These are phyloP conservation scores for Hippocampus zosterae DNA, from an alignment of 2,113 vertebrate species.

Conservation along the genomic window DNA sequence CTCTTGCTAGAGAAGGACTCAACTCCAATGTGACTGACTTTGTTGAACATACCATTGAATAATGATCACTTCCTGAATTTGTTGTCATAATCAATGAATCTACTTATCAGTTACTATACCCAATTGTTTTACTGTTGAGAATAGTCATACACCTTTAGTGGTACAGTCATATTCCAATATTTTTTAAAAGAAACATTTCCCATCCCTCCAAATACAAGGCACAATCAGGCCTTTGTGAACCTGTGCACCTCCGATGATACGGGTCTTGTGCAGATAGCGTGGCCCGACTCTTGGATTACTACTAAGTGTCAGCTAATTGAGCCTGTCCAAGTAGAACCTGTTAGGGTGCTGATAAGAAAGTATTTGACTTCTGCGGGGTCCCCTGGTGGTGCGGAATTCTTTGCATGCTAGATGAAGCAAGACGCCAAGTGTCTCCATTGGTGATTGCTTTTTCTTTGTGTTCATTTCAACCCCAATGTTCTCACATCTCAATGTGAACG, in stretches of 20 bases:
- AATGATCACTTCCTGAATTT: background rate
- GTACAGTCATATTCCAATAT: conserved; percentile 45
- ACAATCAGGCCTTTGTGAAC: conserved; percentile 68
- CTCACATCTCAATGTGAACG: conserved; percentile 2
- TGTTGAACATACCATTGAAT: background rate
- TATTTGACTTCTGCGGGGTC: conserved; percentile 59
- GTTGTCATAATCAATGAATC: background rate
- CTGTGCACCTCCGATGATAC: conserved; percentile 64
- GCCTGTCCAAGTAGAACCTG: conserved; percentile 68
- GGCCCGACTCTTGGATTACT: conserved; percentile 46
- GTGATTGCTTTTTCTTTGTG: background rate
- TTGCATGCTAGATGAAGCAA: conserved; percentile 13
- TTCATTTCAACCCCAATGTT: background rate
- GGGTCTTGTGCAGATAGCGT: conserved; percentile 59
- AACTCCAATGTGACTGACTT: background rate
- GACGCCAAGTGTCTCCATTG: background rate
- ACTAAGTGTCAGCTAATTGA: conserved; percentile 72
- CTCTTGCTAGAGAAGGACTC: no score
- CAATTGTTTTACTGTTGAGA: background rate
- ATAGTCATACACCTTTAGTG: conserved; percentile 20
- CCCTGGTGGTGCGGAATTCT: conserved; percentile 13
- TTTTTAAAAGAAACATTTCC: conserved; percentile 36
- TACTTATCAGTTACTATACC: background rate
- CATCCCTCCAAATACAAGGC: conserved; percentile 36
- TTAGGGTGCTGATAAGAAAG: conserved; percentile 69